Evolutionary conservation across 2,113 vertebrate genomes (phyloP).

Genomic region (Hippocampus zosterae): DNA sequence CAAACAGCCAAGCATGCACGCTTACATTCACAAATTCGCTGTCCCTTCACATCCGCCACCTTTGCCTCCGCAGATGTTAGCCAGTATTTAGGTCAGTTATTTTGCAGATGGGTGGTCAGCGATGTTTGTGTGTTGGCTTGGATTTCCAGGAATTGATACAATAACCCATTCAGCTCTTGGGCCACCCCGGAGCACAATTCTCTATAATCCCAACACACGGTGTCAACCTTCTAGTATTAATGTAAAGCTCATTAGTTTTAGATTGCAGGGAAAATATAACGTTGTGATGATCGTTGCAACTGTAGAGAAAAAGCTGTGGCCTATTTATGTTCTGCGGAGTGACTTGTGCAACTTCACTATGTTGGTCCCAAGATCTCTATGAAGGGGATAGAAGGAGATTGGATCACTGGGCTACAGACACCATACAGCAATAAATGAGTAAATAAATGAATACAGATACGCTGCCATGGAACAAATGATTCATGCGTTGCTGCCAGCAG

Average conservation of each 20-base stretch:
- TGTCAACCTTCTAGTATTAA: slow-evolving; percentile 42
- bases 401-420: not conserved
- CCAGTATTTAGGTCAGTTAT: slow-evolving; percentile 67
- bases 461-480: too few relatives aligned
- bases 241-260: slow-evolving; percentile 31
- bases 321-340: slow-evolving; percentile 3
- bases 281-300: slow-evolving; percentile 5
- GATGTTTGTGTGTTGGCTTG: slow-evolving; percentile 45
- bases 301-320: slow-evolving; percentile 17
- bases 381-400: not conserved
- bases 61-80: slow-evolving; percentile 63
- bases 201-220: slow-evolving; percentile 58
- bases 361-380: not conserved
- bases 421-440: not conserved
- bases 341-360: not conserved
- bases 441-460: too few relatives aligned
- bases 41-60: slow-evolving; percentile 36
- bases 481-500: not conserved
- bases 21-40: slow-evolving; percentile 1
- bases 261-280: slow-evolving; percentile 28
- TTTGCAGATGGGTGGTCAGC: slow-evolving; percentile 67
- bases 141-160: slow-evolving; percentile 61
- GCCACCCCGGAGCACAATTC: slow-evolving; percentile 48
- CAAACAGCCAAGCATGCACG: slow-evolving; percentile 11
- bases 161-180: slow-evolving; percentile 46